phyloP scores from a whole-genome alignment of 2,888 invertebrate species.

The Cheilosia urbana region DNA sequence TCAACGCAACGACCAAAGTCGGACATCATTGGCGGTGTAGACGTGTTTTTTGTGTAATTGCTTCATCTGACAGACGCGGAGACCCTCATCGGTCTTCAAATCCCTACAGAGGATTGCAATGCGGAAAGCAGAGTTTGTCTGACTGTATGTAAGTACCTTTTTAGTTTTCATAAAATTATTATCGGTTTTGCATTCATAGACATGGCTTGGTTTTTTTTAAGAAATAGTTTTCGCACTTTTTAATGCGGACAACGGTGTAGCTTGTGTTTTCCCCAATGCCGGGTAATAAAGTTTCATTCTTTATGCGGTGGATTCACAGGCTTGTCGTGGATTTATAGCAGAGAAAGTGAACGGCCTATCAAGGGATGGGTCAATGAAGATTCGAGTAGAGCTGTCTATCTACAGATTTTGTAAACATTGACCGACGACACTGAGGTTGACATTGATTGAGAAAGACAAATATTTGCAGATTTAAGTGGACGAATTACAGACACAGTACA shows the following conservation, averaged over 20 bases:
- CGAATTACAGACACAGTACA: background rate
- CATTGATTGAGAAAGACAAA: conserved; percentile 14
- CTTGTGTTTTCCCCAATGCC: conserved; percentile 38
- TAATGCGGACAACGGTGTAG: background rate
- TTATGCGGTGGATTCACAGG: conserved; percentile 21
- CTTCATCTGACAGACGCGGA: conserved; percentile 2
- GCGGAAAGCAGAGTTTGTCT: conserved; percentile 26
- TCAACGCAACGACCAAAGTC: conserved; percentile 38
- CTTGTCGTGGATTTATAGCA: conserved; percentile 42
- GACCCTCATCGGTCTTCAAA: conserved; percentile 7
- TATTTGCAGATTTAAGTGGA: background rate
- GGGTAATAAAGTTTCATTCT: conserved; percentile 45
- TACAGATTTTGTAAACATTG: conserved; percentile 11
- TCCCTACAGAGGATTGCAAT: conserved; percentile 25
- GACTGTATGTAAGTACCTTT: conserved; percentile 5
- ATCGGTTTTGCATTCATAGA: background rate
- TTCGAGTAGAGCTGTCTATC: conserved; percentile 13
- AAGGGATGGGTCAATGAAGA: conserved; percentile 18
- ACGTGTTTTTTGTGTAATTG: conserved; percentile 24
- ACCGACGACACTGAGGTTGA: background rate
- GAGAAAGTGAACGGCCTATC: conserved; percentile 39
- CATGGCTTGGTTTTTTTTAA: background rate
- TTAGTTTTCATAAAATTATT: conserved; percentile 9
- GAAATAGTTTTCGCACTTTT: conserved; percentile 19
- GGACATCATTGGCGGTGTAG: conserved; percentile 20